Percentiles rank a stretch among this genome's conserved stretches.
These are phyloP conservation scores for Lepidurus packardi DNA, from an alignment of 1,140 invertebrate species.

Conservation along the genomic window DNA sequence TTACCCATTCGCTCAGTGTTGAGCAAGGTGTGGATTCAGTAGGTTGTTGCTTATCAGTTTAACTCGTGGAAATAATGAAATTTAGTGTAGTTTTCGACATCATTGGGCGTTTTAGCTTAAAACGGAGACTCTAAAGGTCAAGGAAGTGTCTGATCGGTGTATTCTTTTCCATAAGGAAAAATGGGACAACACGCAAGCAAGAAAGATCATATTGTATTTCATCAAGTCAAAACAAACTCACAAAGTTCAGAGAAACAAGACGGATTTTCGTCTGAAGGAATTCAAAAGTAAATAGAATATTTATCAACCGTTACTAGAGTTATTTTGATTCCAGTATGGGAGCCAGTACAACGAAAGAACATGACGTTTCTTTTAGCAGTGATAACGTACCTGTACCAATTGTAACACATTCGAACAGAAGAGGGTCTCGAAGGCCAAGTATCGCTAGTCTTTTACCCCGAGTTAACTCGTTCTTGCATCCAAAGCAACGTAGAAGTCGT, in stretches of 20 bases:
- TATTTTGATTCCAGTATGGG: neutral
- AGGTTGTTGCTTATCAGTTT: neutral
- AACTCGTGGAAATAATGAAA: conserved; percentile 6
- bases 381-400: neutral
- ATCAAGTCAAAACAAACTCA: neutral
- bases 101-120: neutral
- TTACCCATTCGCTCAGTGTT: neutral
- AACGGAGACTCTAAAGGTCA: neutral
- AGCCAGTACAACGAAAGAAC: neutral
- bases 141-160: neutral
- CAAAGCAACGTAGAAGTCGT: conserved; percentile 29
- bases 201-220: neutral
- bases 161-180: neutral
- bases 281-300: neutral
- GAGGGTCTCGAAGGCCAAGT: conserved; percentile 25
- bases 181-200: conserved; percentile 2
- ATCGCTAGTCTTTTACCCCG: conserved; percentile 32
- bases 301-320: neutral
- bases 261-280: neutral
- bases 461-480: conserved; percentile 26
- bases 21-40: neutral
- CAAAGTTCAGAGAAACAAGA: neutral
- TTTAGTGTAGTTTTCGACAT: neutral
- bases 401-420: conserved; percentile 28
- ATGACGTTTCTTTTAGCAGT: neutral